These are phyloP conservation scores for Sphaerophoria rueppellii DNA, from an alignment of 2,888 invertebrate genomes.

Conservation along the genomic window DNA sequence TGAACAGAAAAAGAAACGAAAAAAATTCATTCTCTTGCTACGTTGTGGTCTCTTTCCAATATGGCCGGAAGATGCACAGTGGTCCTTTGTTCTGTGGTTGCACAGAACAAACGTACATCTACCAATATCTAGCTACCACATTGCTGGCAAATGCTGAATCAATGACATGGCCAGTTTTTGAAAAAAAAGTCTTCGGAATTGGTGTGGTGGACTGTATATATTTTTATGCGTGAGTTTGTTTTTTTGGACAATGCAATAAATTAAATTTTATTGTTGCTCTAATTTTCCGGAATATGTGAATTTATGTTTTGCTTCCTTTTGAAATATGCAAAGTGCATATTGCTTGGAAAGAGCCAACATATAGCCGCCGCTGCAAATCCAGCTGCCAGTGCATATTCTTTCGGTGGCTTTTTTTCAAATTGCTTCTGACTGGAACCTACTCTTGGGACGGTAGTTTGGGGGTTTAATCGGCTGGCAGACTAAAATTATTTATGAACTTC, in stretches of 20 bases:
- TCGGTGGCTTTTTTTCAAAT: not conserved
- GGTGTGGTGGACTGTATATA: slow-evolving; percentile 20
- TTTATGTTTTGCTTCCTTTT: slow-evolving; percentile 77
- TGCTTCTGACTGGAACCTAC: slow-evolving; percentile 18
- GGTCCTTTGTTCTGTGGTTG: slow-evolving; percentile 48
- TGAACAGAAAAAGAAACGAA: slow-evolving; percentile 20
- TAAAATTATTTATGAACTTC: slow-evolving; percentile 47
- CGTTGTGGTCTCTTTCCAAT: slow-evolving; percentile 68
- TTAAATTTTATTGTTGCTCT: slow-evolving; percentile 77
- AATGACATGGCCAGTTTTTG: slow-evolving; percentile 68
- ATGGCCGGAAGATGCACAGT: slow-evolving; percentile 69
- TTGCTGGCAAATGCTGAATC: slow-evolving; percentile 45
- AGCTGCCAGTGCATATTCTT: slow-evolving; percentile 70
- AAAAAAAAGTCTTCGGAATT: slow-evolving; percentile 39
- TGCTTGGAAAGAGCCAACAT: slow-evolving; percentile 74
- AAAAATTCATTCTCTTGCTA: slow-evolving; percentile 48
- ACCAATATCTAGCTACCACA: not conserved
- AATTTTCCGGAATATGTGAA: slow-evolving; percentile 77
- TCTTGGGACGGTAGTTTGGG: not conserved
- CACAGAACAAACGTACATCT: not conserved
- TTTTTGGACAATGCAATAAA: slow-evolving; percentile 71
- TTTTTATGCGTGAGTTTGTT: slow-evolving; percentile 28
- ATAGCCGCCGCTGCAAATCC: slow-evolving; percentile 66
- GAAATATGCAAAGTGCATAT: slow-evolving; percentile 77
- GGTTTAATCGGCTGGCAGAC: not conserved